Conservation (phyloP, 2,888 invertebrate genomes). For the Heliconius ethilla region DNA sequence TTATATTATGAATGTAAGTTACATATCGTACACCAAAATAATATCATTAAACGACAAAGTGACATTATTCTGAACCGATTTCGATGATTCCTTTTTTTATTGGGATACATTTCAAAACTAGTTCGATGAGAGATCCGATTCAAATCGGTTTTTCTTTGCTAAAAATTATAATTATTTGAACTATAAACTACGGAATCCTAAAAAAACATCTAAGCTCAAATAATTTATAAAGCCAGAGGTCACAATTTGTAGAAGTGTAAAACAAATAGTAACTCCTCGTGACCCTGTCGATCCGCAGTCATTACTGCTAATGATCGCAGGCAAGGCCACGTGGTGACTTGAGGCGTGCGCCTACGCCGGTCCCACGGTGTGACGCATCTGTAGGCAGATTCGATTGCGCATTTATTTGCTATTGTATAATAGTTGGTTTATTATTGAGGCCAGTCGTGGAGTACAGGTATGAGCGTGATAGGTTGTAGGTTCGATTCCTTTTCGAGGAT, state of each 20-base stretch:
- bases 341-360: conserved; percentile 34
- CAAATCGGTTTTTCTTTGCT: too few species aligned
- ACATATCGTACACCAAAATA: too few species aligned
- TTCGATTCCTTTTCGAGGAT: too few species aligned
- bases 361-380: conserved; percentile 40
- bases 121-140: too few species aligned
- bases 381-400: conserved; percentile 38
- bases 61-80: too few species aligned
- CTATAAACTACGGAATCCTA: too few species aligned
- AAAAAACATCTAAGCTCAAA: not conserved
- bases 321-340: conserved; percentile 33
- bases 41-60: too few species aligned
- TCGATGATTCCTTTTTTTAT: too few species aligned
- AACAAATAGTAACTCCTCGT: conserved; percentile 33
- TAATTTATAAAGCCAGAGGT: conserved; percentile 13
- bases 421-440: conserved; percentile 4
- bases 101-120: too few species aligned
- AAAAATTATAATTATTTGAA: too few species aligned
- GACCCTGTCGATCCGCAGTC: conserved; percentile 39
- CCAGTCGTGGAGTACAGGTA: too few species aligned
- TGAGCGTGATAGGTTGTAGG: not conserved
- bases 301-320: conserved; percentile 34
- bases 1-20: too few species aligned
- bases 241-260: conserved; percentile 26
- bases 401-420: conserved; percentile 15